Evolutionary conservation across 2,797 vertebrate genomes (phyloP).

Genomic region (Florisuga fusca): DNA sequence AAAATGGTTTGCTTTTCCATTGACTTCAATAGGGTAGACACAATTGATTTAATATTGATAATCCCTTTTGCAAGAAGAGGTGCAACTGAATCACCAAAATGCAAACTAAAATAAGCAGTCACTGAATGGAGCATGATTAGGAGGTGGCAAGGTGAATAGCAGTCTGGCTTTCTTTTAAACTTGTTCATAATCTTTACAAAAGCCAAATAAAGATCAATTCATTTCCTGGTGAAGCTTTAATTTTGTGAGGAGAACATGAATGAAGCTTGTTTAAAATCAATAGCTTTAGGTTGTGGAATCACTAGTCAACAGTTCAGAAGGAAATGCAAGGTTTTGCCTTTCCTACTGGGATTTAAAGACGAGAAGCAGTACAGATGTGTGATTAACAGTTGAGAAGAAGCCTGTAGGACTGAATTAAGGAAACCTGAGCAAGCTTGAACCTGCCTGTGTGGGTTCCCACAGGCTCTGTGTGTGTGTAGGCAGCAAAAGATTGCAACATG

Average conservation of each 20-base stretch:
- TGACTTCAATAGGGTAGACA: neutral
- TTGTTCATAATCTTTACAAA: conserved; percentile 27
- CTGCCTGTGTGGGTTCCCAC: neutral
- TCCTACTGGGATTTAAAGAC: neutral
- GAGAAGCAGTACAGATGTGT: neutral
- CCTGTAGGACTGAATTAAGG: neutral
- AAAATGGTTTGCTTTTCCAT: neutral
- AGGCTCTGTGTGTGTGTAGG: neutral
- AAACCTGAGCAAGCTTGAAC: neutral
- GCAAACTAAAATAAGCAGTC: conserved; percentile 38
- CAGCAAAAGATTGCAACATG: neutral
- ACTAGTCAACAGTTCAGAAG: neutral
- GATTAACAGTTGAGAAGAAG: neutral
- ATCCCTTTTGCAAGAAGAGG: neutral
- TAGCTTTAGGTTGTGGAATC: neutral
- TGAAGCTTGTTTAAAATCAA: neutral
- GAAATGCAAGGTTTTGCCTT: neutral
- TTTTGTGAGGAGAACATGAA: neutral
- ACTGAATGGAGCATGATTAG: conserved; percentile 62
- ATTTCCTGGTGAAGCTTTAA: conserved; percentile 36
- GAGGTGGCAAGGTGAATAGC: conserved; percentile 20
- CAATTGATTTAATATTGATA: conserved; percentile 41
- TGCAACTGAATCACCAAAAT: conserved; percentile 52
- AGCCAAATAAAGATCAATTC: conserved; percentile 38
- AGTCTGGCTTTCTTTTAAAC: conserved; percentile 27